phyloP scores from a whole-genome alignment of 1,140 invertebrate species.

The Adelges cooleyi region DNA sequence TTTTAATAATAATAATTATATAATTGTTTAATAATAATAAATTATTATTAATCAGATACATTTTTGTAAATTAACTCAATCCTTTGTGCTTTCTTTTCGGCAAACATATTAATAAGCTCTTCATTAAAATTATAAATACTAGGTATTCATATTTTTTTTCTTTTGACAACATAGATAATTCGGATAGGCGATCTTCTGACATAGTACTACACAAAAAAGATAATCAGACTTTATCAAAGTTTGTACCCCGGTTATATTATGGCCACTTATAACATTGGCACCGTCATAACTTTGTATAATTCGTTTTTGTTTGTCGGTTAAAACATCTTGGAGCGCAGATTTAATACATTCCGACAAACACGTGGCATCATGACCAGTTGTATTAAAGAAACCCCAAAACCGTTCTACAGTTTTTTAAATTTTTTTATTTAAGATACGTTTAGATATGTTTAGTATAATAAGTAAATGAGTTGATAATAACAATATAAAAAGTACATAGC shows the following conservation, averaged over 20 bases:
- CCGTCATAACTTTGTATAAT: slow-evolving; percentile 26
- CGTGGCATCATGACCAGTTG: slow-evolving; percentile 35
- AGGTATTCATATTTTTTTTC: slow-evolving; percentile 2
- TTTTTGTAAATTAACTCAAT: neutral
- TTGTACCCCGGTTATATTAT: neutral
- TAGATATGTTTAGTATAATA: too few species aligned
- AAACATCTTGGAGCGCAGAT: slow-evolving; percentile 33
- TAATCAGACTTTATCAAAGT: neutral
- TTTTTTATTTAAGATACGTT: too few species aligned
- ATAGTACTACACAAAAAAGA: neutral
- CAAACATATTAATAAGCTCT: neutral
- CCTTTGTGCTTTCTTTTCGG: neutral
- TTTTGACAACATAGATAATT: neutral
- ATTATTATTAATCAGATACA: neutral
- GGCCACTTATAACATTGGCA: slow-evolving; percentile 23
- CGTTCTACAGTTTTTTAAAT: too few species aligned
- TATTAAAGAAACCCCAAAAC: too few species aligned
- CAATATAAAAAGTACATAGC: too few species aligned
- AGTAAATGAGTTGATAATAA: too few species aligned
- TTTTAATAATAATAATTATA: too few species aligned
- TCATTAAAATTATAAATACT: neutral
- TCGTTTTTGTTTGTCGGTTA: slow-evolving; percentile 30
- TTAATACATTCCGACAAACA: slow-evolving; percentile 36
- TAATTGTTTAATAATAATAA: too few species aligned
- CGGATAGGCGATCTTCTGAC: neutral